Conservation (phyloP, 2,113 vertebrate genomes). For the Eclectus roratus region DNA sequence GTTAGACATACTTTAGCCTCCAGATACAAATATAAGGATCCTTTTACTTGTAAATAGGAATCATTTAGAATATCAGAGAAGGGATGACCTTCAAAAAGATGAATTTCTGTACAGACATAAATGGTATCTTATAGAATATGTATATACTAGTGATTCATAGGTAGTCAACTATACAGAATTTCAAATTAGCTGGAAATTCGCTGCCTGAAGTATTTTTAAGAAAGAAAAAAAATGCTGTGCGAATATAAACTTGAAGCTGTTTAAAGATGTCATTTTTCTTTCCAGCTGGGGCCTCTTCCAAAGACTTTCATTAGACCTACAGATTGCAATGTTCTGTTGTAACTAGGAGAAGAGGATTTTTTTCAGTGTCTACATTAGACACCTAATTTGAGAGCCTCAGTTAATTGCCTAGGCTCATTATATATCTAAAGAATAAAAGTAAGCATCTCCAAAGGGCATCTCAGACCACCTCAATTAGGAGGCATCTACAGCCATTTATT, state of each 20-base stretch:
- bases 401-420: conserved; percentile 43
- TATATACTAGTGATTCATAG: conserved; percentile 4
- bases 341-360: not conserved
- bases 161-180: not conserved
- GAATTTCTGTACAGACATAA: not conserved
- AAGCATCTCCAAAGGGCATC: conserved; percentile 21
- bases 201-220: not conserved
- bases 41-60: conserved; percentile 31
- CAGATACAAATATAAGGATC: not conserved
- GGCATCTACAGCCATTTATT: not conserved
- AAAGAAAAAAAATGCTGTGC: not conserved
- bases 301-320: not conserved
- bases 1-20: conserved; percentile 27
- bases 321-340: not conserved
- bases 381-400: not conserved
- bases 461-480: conserved; percentile 12
- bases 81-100: not conserved
- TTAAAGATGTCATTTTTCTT: conserved; percentile 14
- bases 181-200: conserved; percentile 17
- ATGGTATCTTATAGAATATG: not conserved
- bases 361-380: not conserved
- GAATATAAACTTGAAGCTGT: not conserved
- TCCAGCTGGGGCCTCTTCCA: not conserved
- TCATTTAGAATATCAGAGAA: not conserved
- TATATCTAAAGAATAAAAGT: conserved; percentile 30